These are phyloP conservation scores for Lonchura striata DNA, from an alignment of 2,113 vertebrate genomes.

Conservation along the genomic window DNA sequence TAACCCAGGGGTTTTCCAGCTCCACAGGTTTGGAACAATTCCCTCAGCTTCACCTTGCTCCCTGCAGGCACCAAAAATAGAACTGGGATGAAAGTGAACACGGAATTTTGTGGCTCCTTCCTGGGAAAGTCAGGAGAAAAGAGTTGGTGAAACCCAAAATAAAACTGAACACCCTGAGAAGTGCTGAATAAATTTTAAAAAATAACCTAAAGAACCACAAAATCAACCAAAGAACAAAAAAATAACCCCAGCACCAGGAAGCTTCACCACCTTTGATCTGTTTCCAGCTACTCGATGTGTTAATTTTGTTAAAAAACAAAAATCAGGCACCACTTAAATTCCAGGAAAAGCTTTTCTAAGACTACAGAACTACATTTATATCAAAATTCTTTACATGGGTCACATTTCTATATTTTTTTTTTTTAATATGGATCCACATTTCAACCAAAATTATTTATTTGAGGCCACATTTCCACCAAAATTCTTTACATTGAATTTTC, in stretches of 20 bases:
- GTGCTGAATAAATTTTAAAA: neutral
- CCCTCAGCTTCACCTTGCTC: neutral
- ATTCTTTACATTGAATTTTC: neutral
- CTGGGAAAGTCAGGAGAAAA: neutral
- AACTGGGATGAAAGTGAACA: fast-evolving
- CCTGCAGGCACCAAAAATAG: neutral
- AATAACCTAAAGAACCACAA: neutral
- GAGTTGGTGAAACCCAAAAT: neutral
- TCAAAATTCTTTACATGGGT: neutral
- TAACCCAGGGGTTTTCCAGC: neutral
- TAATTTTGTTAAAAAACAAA: neutral
- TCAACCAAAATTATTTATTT: neutral
- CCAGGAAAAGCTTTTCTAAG: neutral
- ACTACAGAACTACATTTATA: neutral
- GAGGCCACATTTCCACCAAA: neutral
- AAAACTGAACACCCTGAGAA: neutral
- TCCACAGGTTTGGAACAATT: neutral
- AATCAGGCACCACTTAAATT: neutral
- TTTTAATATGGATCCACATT: neutral
- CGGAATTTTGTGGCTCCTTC: fast-evolving
- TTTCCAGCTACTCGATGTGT: neutral
- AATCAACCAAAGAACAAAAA: neutral
- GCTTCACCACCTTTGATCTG: neutral
- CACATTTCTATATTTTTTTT: neutral
- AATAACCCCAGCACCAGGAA: neutral